Evolutionary conservation across 2,797 vertebrate species (phyloP).

Genomic region (Vireo griseus): DNA sequence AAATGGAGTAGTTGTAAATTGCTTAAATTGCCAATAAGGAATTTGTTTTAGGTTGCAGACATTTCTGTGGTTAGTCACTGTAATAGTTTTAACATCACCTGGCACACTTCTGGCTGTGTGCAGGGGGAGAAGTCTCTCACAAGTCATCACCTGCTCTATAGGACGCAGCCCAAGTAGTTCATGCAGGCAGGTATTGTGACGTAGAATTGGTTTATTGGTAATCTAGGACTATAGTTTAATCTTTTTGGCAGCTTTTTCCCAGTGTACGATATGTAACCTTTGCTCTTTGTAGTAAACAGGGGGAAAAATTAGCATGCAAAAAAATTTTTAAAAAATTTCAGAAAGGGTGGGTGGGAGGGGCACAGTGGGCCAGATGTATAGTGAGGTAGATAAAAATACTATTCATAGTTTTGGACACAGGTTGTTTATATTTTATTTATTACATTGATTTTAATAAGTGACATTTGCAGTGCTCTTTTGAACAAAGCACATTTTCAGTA

Average conservation of each 20-base stretch:
- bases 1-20: neutral
- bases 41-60: slow-evolving; percentile 11
- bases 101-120: neutral
- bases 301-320: slow-evolving; percentile 1
- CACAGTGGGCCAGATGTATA: slow-evolving; percentile 56
- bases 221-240: slow-evolving; percentile 18
- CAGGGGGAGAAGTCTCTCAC: neutral
- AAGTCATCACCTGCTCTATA: neutral
- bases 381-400: slow-evolving; percentile 49
- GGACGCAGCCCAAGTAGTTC: neutral
- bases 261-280: slow-evolving; percentile 29
- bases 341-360: slow-evolving; percentile 39
- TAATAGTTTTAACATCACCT: slow-evolving; percentile 12
- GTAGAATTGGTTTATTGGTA: neutral
- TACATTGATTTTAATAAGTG: slow-evolving; percentile 41
- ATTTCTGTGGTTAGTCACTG: slow-evolving; percentile 24
- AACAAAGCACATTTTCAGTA: slow-evolving; percentile 54
- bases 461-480: slow-evolving; percentile 35
- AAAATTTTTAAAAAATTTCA: slow-evolving; percentile 2
- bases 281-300: slow-evolving; percentile 12
- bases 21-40: neutral
- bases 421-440: slow-evolving; percentile 57
- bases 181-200: neutral
- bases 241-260: slow-evolving; percentile 58
- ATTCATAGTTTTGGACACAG: slow-evolving; percentile 58